A percentile compares a stretch with the other conserved stretches of the same genome.
Conservation (phyloP, 2,113 vertebrate species). For the Crotalus horridus region DNA sequence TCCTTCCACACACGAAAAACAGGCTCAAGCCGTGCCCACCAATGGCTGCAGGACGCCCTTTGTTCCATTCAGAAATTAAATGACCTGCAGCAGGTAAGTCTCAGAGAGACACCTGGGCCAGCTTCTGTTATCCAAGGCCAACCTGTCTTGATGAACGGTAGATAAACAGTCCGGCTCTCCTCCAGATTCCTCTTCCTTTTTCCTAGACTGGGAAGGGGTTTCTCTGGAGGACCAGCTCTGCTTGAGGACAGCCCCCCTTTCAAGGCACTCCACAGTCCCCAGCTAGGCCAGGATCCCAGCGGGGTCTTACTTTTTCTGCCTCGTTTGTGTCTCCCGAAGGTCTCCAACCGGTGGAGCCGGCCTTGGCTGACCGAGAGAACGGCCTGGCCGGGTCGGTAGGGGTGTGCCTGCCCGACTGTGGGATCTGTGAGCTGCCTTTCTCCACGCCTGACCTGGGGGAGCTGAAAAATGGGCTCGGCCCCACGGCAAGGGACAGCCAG, state of each 20-base stretch:
- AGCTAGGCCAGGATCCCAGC: neutral
- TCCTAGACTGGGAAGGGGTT: neutral
- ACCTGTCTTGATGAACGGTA: neutral
- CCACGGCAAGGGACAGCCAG: constrained; percentile 63
- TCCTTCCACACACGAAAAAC: neutral
- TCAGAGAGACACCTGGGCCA: neutral
- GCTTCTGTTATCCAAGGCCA: neutral
- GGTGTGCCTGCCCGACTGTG: constrained; percentile 66
- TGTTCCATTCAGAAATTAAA: neutral
- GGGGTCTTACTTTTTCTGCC: neutral
- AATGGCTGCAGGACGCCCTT: neutral
- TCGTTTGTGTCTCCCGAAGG: constrained; percentile 56
- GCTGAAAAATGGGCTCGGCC: constrained; percentile 69
- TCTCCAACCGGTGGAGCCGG: constrained; percentile 63
- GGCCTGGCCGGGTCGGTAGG: constrained; percentile 42
- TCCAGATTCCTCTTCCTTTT: neutral
- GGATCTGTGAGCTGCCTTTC: constrained; percentile 71
- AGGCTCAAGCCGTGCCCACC: neutral
- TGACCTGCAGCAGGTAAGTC: neutral
- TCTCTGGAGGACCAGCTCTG: neutral
- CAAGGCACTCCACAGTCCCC: neutral
- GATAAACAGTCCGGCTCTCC: neutral
- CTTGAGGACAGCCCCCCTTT: neutral
- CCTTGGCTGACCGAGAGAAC: constrained; percentile 51
- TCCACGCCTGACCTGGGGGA: constrained; percentile 72